A percentile compares a stretch with the other conserved stretches of the same genome.
Evolutionary conservation across 2,888 invertebrate genomes (phyloP).

Genomic region (Bibio marci): DNA sequence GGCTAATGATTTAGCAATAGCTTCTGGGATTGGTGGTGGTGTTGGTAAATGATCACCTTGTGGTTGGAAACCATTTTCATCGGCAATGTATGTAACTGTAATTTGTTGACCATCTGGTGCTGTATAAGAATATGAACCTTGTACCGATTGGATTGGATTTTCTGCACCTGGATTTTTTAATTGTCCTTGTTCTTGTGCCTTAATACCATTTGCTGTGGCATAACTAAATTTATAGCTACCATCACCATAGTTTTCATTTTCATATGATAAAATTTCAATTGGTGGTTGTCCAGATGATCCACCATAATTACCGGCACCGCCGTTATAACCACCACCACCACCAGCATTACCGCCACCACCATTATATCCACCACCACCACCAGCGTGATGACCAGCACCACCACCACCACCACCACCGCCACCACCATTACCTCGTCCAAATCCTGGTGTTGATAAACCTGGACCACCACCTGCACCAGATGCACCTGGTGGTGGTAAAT

Average conservation of each 20-base stretch:
- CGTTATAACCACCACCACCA: slow-evolving; percentile 15
- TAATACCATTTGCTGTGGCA: slow-evolving; percentile 37
- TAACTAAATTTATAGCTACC: slow-evolving; percentile 37
- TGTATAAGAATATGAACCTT: slow-evolving; percentile 45
- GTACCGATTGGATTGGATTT: slow-evolving; percentile 36
- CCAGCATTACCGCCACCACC: slow-evolving; percentile 13
- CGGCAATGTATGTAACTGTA: slow-evolving; percentile 42
- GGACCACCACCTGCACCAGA: slow-evolving; percentile 27
- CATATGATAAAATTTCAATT: slow-evolving; percentile 36
- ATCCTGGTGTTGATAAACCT: slow-evolving; percentile 25
- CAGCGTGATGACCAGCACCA: slow-evolving; percentile 7
- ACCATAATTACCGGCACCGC: slow-evolving; percentile 11
- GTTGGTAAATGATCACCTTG: slow-evolving; percentile 40
- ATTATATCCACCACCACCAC: slow-evolving; percentile 13
- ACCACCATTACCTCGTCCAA: slow-evolving; percentile 15
- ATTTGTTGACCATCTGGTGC: slow-evolving; percentile 45
- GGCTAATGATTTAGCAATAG: slow-evolving; percentile 39
- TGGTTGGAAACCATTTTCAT: slow-evolving; percentile 48
- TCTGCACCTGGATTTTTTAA: slow-evolving; percentile 40
- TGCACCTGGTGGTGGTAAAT: slow-evolving; percentile 36
- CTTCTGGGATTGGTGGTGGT: slow-evolving; percentile 47
- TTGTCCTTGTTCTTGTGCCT: slow-evolving; percentile 41
- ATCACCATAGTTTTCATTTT: slow-evolving; percentile 39
- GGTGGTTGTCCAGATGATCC: slow-evolving; percentile 16
- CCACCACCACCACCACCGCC: slow-evolving; percentile 22